Evolutionary conservation across 2,113 vertebrate genomes (phyloP).

Genomic region (Nycticorax nycticorax): DNA sequence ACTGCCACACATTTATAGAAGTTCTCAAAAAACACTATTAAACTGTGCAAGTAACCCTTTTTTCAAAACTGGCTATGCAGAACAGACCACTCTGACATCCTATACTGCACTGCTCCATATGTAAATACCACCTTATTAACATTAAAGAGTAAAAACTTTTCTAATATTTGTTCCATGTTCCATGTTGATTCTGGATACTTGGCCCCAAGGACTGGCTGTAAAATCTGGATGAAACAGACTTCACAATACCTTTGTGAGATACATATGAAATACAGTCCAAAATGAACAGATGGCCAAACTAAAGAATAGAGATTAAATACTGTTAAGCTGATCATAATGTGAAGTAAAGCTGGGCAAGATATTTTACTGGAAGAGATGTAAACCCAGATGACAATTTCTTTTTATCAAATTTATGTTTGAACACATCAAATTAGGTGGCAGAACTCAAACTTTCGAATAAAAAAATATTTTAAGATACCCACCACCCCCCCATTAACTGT

Average conservation of each 20-base stretch:
- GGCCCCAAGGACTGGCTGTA: background rate
- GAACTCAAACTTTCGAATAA: background rate
- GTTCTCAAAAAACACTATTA: background rate
- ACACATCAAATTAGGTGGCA: background rate
- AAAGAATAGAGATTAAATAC: background rate
- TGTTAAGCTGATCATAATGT: background rate
- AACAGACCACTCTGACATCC: background rate
- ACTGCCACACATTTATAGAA: background rate
- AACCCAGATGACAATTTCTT: background rate
- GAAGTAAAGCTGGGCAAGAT: background rate
- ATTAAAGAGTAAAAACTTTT: background rate
- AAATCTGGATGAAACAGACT: slow-evolving; percentile 7
- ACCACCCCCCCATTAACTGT: background rate
- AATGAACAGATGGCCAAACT: slow-evolving; percentile 34
- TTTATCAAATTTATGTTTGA: background rate
- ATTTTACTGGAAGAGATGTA: background rate
- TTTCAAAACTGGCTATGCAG: background rate
- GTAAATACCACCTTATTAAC: background rate
- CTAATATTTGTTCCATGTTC: background rate
- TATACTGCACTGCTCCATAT: background rate
- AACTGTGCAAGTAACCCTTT: background rate
- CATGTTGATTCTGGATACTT: background rate
- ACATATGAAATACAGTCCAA: background rate
- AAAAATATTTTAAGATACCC: background rate
- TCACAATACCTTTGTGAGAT: slow-evolving; percentile 1